Conservation (phyloP, 2,888 invertebrate genomes). For the Ophioninae sp. region DNA sequence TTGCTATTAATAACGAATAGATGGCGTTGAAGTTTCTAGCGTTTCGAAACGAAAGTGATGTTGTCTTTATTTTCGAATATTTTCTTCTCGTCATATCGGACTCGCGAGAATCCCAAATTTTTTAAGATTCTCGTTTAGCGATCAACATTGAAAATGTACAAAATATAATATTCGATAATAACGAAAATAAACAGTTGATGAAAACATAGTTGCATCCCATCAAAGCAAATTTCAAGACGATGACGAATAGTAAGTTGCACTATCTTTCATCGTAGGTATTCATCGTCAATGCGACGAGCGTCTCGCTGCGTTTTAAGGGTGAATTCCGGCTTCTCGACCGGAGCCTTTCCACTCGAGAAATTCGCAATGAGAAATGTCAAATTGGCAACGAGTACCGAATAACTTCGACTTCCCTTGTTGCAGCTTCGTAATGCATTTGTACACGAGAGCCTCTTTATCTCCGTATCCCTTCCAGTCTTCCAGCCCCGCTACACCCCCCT, state of each 20-base stretch:
- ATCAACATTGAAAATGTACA: too few species aligned
- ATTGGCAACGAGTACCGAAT: slow-evolving; percentile 11
- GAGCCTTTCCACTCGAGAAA: neutral
- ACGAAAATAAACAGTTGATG: too few species aligned
- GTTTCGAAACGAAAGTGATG: too few species aligned
- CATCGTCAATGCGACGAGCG: neutral
- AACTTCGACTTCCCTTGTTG: slow-evolving; percentile 16
- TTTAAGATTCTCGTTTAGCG: too few species aligned
- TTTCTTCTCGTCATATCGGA: too few species aligned
- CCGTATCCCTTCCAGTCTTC: neutral
- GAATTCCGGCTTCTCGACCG: neutral
- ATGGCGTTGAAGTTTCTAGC: too few species aligned
- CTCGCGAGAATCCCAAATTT: too few species aligned
- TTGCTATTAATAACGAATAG: too few species aligned
- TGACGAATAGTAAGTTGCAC: neutral
- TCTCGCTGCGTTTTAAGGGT: too few species aligned
- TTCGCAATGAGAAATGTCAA: neutral
- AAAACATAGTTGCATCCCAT: too few species aligned
- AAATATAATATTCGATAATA: too few species aligned
- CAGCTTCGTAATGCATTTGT: neutral
- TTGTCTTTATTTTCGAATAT: too few species aligned
- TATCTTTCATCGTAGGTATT: neutral
- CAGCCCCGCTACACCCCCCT: neutral
- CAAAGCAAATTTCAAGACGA: neutral
- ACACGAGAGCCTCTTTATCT: neutral